These are phyloP conservation scores for Puffinus mauretanicus DNA, from an alignment of 2,113 vertebrate species.

Conservation along the genomic window DNA sequence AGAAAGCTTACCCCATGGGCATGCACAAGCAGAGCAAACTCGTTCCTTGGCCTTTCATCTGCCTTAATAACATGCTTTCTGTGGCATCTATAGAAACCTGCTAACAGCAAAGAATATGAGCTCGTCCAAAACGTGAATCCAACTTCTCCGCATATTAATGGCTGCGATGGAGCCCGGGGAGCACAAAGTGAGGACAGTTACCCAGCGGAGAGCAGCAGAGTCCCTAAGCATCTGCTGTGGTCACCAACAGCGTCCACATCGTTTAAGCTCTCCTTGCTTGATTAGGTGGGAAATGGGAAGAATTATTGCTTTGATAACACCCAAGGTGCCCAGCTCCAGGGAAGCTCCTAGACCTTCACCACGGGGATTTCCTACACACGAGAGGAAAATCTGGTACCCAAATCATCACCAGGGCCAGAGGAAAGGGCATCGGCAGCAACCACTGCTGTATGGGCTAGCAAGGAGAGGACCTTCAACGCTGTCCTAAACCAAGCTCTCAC, in stretches of 20 bases:
- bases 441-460: too few relatives aligned
- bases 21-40: conserved; percentile 40
- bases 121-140: not conserved
- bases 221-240: not conserved
- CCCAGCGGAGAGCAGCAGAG: not conserved
- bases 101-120: not conserved
- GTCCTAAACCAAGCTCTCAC: not conserved
- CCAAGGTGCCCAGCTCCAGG: not conserved
- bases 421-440: not conserved
- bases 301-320: not conserved
- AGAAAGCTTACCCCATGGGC: conserved; percentile 29
- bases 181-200: not conserved
- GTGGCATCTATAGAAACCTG: conserved; percentile 23
- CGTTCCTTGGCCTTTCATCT: conserved; percentile 49
- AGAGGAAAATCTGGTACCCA: not conserved
- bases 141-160: not conserved
- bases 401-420: not conserved
- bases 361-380: not conserved
- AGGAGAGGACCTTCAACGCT: not conserved
- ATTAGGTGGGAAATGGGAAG: not conserved
- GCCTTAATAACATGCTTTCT: conserved; percentile 15
- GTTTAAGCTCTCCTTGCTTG: not conserved
- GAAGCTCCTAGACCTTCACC: not conserved
- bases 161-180: not conserved
- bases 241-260: rapidly evolving